Evolutionary conservation across 2,797 vertebrate genomes (phyloP), one percentile per base, ranked within the genome.

Genomic region (Apogon hyalosoma): DNA sequence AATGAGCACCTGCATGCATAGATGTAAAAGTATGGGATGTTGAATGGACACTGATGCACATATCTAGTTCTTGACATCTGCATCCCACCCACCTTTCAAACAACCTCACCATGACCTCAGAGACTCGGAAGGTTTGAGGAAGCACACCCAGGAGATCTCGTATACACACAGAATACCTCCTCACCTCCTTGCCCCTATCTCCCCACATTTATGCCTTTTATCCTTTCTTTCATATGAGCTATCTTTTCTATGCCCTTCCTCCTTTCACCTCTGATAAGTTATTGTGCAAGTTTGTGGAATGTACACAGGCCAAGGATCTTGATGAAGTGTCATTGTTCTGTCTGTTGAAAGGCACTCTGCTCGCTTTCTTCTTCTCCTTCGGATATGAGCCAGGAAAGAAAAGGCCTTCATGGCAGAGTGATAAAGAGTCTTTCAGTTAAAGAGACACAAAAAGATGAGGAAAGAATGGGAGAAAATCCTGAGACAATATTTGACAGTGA

Each of bases 251-350:
- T 66, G 70, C 80, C 84, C 81, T 88, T 89, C 88, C 84, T 90
- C 86, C 69, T 86, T 85, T 88, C 52, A 73, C 70, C 82, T 55
- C 52, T 70, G 88, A 89, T 92, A 88, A 90, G 84, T 90, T 90
- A 88, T 92, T 93, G 91, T 91, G 89, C 87, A 90, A 81, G 73
- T 78, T 60, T 58, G 73, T 74, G 88, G 91, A 93, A 92, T 92
- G 90, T 88, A 88, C 90, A 91, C 90, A 90, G 75, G 49, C 77
- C 78, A 61, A 78, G 68, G 63, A 87, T 85, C 83, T 88, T 52
- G 64, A 82, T 65, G 82, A 80, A 77, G 75, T 73, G 69, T 77
- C 77, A 85, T 91, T 88, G 88, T 90, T 85, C 82, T 55, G 65
- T 83, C 76, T 83, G 86, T 68, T 77, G 65, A 87, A 87, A 86